Conservation (phyloP, 2,797 vertebrate genomes). For the Crypturellus tataupa region DNA sequence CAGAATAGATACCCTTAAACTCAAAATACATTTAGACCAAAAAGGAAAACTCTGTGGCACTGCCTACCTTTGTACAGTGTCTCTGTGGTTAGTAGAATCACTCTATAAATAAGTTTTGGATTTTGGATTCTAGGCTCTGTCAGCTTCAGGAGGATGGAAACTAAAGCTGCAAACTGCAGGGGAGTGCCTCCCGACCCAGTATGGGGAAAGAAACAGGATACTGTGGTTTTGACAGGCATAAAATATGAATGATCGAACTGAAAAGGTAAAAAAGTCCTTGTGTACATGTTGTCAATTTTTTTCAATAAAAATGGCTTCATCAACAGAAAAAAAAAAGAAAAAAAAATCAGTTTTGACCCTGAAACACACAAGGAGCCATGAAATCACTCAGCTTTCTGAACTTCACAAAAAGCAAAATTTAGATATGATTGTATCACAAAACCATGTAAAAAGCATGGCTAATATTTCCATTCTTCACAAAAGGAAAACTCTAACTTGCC, state of each 20-base stretch:
- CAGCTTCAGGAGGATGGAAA: slow-evolving; percentile 21
- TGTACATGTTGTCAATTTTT: neutral
- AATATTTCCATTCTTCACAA: neutral
- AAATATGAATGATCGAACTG: neutral
- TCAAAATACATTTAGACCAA: neutral
- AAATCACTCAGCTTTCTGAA: neutral
- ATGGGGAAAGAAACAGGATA: neutral
- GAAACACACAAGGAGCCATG: neutral
- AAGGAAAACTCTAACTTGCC: neutral
- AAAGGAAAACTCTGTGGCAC: neutral
- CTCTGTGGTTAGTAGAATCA: slow-evolving; percentile 8
- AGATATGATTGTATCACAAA: neutral
- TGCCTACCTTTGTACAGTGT: neutral
- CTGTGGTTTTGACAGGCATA: slow-evolving; percentile 8
- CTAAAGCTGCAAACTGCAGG: slow-evolving; percentile 34
- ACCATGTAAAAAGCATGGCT: neutral
- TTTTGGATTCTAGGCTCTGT: neutral
- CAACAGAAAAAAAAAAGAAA: neutral
- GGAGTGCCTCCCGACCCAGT: neutral
- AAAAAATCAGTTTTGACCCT: neutral
- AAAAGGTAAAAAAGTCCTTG: neutral
- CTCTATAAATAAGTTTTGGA: slow-evolving; percentile 26
- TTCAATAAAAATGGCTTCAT: neutral
- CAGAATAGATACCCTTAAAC: neutral
- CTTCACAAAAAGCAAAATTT: neutral